Percentiles rank a stretch among this genome's conserved stretches.
phyloP scores from a whole-genome alignment of 2,113 vertebrate genomes.

The Stomatorhinus ivindoensis region DNA sequence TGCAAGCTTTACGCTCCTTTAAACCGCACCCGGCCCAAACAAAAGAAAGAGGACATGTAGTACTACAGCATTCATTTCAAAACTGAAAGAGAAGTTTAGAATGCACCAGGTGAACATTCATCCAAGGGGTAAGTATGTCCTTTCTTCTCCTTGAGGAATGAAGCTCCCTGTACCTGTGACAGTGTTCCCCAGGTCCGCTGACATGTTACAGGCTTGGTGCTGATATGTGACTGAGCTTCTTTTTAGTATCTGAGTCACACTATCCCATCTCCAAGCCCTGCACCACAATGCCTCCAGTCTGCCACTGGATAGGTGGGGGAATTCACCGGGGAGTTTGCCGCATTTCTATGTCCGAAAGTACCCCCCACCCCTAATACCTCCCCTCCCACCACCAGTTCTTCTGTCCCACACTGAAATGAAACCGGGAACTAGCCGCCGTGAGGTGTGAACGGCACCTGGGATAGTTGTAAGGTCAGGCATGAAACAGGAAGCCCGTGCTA shows the following conservation, averaged over 20 bases:
- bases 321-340: not conserved
- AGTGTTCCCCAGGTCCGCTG: not conserved
- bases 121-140: not conserved
- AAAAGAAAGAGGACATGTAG: not conserved
- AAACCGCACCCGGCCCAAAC: not conserved
- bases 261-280: not conserved
- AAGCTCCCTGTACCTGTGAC: too few species aligned
- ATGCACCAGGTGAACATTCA: not conserved
- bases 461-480: slow-evolving; percentile 1
- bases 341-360: not conserved
- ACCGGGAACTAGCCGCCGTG: not conserved
- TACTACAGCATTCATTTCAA: not conserved
- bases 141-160: not conserved
- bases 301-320: slow-evolving; percentile 9
- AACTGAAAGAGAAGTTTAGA: not conserved
- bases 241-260: not conserved
- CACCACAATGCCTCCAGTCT: not conserved
- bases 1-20: not conserved
- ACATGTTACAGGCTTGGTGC: not conserved
- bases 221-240: not conserved
- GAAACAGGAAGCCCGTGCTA: not conserved
- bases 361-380: not conserved
- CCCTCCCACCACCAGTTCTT: not conserved
- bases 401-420: not conserved
- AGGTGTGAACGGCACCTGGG: not conserved